Evolutionary conservation across 1,140 invertebrate species (phyloP).

Genomic region (Dendrolimus kikuchii): DNA sequence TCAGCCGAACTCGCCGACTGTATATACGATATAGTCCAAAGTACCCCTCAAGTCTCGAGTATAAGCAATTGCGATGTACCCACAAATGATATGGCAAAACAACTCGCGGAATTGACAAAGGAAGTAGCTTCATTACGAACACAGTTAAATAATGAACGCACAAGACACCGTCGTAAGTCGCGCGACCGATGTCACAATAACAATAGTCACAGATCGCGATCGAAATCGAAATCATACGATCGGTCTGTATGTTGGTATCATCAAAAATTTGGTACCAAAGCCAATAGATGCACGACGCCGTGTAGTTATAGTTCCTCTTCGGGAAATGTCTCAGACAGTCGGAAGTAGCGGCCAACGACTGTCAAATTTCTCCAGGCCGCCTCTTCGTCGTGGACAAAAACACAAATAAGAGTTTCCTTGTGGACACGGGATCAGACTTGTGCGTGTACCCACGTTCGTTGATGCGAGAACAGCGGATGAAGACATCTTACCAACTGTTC

Average conservation of each 20-base stretch:
- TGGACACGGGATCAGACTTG: constrained; percentile 6
- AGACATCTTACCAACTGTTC: background rate
- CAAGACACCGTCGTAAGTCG: constrained; percentile 1
- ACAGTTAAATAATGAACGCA: background rate
- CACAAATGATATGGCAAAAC: background rate
- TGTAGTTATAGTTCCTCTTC: constrained; percentile 9
- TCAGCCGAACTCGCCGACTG: too few relatives aligned
- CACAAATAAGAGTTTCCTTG: constrained; percentile 11
- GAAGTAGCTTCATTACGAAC: background rate
- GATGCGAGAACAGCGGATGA: constrained; percentile 2
- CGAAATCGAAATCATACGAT: constrained; percentile 3
- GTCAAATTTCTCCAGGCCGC: background rate
- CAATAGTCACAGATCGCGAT: constrained; percentile 5
- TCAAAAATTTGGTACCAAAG: constrained; percentile 11
- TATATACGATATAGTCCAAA: too few relatives aligned
- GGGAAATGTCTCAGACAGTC: constrained; percentile 11
- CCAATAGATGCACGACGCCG: constrained; percentile 13
- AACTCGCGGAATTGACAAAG: background rate
- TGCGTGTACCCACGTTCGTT: constrained; percentile 11
- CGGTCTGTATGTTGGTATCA: constrained; percentile 14
- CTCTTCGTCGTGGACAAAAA: constrained; percentile 9
- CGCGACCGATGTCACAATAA: background rate
- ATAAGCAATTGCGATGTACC: constrained; percentile 5
- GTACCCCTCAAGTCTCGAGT: constrained; percentile 1
- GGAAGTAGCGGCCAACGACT: constrained; percentile 10